Evolutionary conservation across 2,113 vertebrate species (phyloP), one percentile per base, ranked within the genome.

Genomic region (Sapajus apella): DNA sequence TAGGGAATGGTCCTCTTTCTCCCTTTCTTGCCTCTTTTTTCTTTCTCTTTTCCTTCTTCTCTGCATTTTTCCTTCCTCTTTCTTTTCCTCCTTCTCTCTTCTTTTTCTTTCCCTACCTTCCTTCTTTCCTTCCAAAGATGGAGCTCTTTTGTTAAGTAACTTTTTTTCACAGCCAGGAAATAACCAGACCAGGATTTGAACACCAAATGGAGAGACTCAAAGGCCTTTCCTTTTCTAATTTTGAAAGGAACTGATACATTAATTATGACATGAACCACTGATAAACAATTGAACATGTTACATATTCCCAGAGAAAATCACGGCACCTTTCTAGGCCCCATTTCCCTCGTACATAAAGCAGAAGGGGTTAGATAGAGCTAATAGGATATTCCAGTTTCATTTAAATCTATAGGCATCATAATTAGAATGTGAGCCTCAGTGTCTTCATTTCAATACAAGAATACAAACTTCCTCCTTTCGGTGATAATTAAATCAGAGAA

Each of bases 401-500:
- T 86, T 87, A 86, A 91, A 91, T 66, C 37, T 45, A 30, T 68
- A 72, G 37, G 37, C 37, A n/a, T 90, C 70, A 90, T 55, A 89
- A 80, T 90, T 83, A 77, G 85, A 95, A 92, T n/a, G 45, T 94
- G 50, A 81, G 6, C 40, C n/a, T 82, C 40, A 25, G 75, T 55
- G 23, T 82, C 37, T 18, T 93, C 70, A 66, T 93, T 93, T 83
- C 56, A 83, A 84, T 80, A 75, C 23, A 52, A 75, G 11, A 27
- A 86, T 94, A 90, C 87, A 47, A 80, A 82, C 56, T 35, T 20
- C 45, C 66, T 81, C 11, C 12, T 45, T 73, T 6, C 16, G 30
- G 50, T 64, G 55, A 86, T 83, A 77, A 85, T 96, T 87, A 90
- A 92, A 95, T 95, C 52, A 73, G 43, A 88, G 77, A 83, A 91